Base-by-base conservation (phyloP, 1,140 invertebrate genomes). In the Brachionus sp. region DNA sequence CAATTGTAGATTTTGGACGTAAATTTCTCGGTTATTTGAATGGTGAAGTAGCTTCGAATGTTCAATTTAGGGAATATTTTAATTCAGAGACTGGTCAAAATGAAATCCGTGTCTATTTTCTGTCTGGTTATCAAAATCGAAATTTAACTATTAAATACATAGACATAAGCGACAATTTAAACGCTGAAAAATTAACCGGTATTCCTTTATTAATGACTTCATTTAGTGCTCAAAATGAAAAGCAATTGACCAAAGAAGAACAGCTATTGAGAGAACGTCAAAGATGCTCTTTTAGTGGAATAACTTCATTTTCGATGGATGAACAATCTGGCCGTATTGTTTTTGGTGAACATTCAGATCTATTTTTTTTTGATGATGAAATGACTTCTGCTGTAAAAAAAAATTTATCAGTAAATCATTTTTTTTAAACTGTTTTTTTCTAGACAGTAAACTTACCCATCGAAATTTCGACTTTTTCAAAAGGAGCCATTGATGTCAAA, bases 171-270 rank as follows among this genome's bases (percentile, higher is more conserved):
- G 13, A 6, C 23, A 19, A 80, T 13, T 16, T 25, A 66, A 19
- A 25, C 16, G 10, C 33, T 33, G 77, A 80, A 39, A 39, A 80
- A 42, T 25, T 80, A 29, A 62, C 77, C 37, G 50, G 77, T 80
- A 9, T 62, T 19, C 50, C 77, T 13, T 25, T 80, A 23, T 66
- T 80, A 16, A 35, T 57, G 1, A 80, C 9, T 5, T 25, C 33
- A 25, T 13, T 12, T 39, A 57, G 12, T 9, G 16, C 37, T 12
- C 12, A 0, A 35, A 66, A 62, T 29, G 77, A 80, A 39, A 66
- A 80, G 25, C 77, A 66, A 66, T 35, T 80, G 23, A 80, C 77
- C n/a, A 80, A 80, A 66, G 77, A 62, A 12, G 77, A 80, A 19
- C 77, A 80, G 25, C 16, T 80, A 5, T 62, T 80, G 39, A 57